Conservation (phyloP, 2,797 vertebrate species). For the Arvicola amphibius region DNA sequence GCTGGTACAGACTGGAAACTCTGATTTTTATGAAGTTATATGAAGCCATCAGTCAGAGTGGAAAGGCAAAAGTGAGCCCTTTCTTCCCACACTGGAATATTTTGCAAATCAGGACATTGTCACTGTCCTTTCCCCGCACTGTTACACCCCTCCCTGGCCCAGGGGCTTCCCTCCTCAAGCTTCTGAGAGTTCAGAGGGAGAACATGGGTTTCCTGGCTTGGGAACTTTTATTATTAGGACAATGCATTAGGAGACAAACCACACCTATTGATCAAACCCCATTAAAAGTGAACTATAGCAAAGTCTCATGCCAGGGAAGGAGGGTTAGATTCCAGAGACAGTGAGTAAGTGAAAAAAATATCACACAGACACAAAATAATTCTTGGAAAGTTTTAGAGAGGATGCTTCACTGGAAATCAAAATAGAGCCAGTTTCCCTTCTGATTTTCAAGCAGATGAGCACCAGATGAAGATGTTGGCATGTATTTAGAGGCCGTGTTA, state of each 20-base stretch:
- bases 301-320: neutral
- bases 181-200: neutral
- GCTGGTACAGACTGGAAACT: neutral
- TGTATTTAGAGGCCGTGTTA: neutral
- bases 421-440: constrained; percentile 63
- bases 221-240: neutral
- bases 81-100: neutral
- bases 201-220: neutral
- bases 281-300: constrained; percentile 32
- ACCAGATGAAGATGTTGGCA: constrained; percentile 75
- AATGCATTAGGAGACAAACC: neutral
- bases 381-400: constrained; percentile 72
- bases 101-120: neutral
- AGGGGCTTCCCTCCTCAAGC: neutral
- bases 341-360: constrained; percentile 63
- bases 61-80: neutral
- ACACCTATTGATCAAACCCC: constrained; percentile 30
- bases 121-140: neutral
- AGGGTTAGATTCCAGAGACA: constrained; percentile 65
- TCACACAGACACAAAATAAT: constrained; percentile 56
- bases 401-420: constrained; percentile 68
- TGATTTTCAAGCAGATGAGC: constrained; percentile 71
- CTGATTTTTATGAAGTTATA: neutral
- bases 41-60: neutral
- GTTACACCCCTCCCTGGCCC: neutral